phyloP scores from a whole-genome alignment of 2,888 invertebrate species.

The Rutpela maculata region DNA sequence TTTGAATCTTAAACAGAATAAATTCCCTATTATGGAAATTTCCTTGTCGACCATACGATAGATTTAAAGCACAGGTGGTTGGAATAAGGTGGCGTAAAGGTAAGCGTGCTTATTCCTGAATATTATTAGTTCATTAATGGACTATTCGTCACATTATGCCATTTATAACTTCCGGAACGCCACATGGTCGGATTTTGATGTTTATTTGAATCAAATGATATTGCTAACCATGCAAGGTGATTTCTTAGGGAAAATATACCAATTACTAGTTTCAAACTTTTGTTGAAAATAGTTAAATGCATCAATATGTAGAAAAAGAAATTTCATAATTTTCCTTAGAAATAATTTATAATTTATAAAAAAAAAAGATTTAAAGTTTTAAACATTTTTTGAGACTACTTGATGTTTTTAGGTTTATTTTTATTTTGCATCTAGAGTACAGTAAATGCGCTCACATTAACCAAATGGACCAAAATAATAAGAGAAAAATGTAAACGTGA shows the following conservation, averaged over 20 bases:
- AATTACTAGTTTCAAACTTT: not conserved
- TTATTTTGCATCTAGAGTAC: too few relatives aligned
- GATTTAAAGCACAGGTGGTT: constrained; percentile 61
- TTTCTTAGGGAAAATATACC: not conserved
- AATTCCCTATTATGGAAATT: constrained; percentile 52
- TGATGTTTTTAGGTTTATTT: too few relatives aligned
- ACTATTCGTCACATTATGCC: constrained; percentile 55
- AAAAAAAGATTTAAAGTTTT: too few relatives aligned
- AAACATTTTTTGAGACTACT: too few relatives aligned
- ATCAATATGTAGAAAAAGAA: too few relatives aligned
- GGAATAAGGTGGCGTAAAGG: constrained; percentile 50
- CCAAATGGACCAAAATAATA: too few relatives aligned
- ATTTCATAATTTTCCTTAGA: too few relatives aligned
- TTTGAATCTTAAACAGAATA: constrained; percentile 50
- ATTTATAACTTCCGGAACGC: constrained; percentile 58
- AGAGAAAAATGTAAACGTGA: too few relatives aligned
- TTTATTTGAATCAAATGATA: constrained; percentile 44
- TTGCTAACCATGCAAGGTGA: constrained; percentile 1
- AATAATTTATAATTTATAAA: too few relatives aligned
- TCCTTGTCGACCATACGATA: constrained; percentile 59
- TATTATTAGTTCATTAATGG: constrained; percentile 61
- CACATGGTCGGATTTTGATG: constrained; percentile 61
- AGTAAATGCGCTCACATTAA: too few relatives aligned
- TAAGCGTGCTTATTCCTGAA: constrained; percentile 57
- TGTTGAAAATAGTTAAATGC: too few relatives aligned